Evolutionary conservation across 2,888 invertebrate species (phyloP).

Genomic region (Omphaloscelis lunosa): DNA sequence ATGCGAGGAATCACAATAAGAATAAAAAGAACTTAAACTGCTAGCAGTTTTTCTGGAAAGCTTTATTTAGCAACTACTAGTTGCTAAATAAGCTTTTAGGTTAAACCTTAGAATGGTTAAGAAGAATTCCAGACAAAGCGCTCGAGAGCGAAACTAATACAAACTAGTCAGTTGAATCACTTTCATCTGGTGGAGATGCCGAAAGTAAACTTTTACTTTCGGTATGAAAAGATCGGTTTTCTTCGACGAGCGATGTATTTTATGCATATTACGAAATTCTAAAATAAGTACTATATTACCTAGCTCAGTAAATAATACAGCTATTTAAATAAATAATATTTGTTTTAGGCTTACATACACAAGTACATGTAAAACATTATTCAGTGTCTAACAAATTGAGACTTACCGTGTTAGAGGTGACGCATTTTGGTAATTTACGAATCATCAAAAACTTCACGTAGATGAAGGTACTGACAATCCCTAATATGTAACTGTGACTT

Average conservation of each 20-base stretch:
- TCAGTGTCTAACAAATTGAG: conserved; percentile 38
- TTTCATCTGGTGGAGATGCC: conserved; percentile 86
- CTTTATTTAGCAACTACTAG: too few relatives aligned
- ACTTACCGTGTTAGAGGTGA: conserved; percentile 37
- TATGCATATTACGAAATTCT: conserved; percentile 50
- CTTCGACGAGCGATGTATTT: conserved; percentile 54
- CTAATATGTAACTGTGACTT: not conserved
- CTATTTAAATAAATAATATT: conserved; percentile 44
- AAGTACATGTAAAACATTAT: conserved; percentile 41
- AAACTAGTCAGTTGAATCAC: conserved; percentile 83
- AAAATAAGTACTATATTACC: conserved; percentile 44
- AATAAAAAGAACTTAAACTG: conserved; percentile 21
- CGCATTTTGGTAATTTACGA: conserved; percentile 48
- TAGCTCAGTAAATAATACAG: conserved; percentile 43
- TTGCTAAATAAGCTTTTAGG: conserved; percentile 55
- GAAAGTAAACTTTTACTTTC: conserved; percentile 90
- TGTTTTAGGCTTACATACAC: conserved; percentile 41
- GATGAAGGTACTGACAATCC: conserved; percentile 2
- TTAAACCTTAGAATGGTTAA: conserved; percentile 57
- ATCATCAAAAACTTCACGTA: conserved; percentile 34
- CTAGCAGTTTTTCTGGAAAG: not conserved
- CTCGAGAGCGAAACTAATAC: conserved; percentile 87
- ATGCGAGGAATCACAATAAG: conserved; percentile 41
- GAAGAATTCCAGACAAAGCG: conserved; percentile 71
- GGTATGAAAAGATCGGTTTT: conserved; percentile 75